Evolutionary conservation across 2,888 invertebrate genomes (phyloP).

Genomic region (Apodemia zela): DNA sequence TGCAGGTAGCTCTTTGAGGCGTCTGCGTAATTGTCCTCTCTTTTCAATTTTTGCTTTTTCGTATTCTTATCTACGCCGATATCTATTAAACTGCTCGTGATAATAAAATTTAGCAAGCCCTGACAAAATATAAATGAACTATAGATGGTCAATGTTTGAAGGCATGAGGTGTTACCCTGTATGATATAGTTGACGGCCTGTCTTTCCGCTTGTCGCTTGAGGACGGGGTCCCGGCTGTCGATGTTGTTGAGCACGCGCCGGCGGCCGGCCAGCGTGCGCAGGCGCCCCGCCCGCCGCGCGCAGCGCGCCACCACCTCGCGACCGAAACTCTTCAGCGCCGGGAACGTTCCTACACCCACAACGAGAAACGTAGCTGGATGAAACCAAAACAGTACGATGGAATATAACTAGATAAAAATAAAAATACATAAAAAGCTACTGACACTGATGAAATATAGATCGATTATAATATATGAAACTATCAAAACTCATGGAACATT

Average conservation of each 20-base stretch:
- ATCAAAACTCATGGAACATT: background rate
- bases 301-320: conserved; percentile 46
- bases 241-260: conserved; percentile 44
- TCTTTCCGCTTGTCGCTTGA: conserved; percentile 54
- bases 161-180: conserved; percentile 50
- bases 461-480: background rate
- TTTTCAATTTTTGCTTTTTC: no score
- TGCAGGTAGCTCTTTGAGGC: no score
- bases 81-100: no score
- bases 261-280: conserved; percentile 55
- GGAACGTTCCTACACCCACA: conserved; percentile 54
- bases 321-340: conserved; percentile 58
- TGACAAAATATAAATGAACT: no score
- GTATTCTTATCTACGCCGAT: no score
- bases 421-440: no score
- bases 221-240: conserved; percentile 39
- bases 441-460: background rate
- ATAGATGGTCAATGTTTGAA: no score
- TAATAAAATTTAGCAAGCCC: no score
- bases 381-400: no score
- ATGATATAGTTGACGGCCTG: conserved; percentile 74
- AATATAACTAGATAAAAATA: no score
- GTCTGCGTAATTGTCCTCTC: no score
- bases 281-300: conserved; percentile 41
- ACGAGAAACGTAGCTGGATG: no score